Evolutionary conservation across 2,797 vertebrate genomes (phyloP), one percentile per base, ranked within the genome.

Genomic region (Syndactyla subalaris): DNA sequence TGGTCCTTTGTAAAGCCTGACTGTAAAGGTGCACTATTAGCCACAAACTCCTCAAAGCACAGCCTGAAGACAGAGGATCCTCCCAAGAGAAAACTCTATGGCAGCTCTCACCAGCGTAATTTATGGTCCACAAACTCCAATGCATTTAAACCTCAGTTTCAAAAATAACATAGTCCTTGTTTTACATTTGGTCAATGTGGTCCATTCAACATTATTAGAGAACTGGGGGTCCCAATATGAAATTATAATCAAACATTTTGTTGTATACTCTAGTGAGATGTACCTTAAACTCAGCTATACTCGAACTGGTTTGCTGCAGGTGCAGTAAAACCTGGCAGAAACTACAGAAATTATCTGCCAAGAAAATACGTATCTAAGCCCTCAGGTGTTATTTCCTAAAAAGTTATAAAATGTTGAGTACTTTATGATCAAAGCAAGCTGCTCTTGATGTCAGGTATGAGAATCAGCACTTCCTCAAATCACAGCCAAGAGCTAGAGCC

Each of bases 381-480:
- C 76, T 81, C 57, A 74, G 62, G 54, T 65, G 36, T 62, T 88
- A 51, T 49, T 88, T 90, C 58, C 43, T 54, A 14, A 86, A 92
- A 63, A 93, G 38, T 51, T 78, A 61, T 61, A 76, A 86, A 84
- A 62, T 14, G 14, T 77, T n/a, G 19, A 91, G 30, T 49, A 43
- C 20, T 88, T 88, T 41, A 80, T 18, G 46, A 72, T 88, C 72
- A 88, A 83, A 91, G 85, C 34, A 91, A 72, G 57, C 45, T 95
- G 89, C 61, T 57, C 85, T 84, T 88, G 49, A 92, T 85, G 89
- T 85, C 70, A 62, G 39, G 30, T 73, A 45, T 9, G 3, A 58
- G 41, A 85, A 74, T 89, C 71, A 87, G 87, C 81, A 74, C 52
- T 94, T 91, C 27, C 20, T 48, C 67, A 89, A 79, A 87, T 59